Base-by-base conservation (phyloP, 2,888 invertebrate species). In the Callinectes sapidus region DNA sequence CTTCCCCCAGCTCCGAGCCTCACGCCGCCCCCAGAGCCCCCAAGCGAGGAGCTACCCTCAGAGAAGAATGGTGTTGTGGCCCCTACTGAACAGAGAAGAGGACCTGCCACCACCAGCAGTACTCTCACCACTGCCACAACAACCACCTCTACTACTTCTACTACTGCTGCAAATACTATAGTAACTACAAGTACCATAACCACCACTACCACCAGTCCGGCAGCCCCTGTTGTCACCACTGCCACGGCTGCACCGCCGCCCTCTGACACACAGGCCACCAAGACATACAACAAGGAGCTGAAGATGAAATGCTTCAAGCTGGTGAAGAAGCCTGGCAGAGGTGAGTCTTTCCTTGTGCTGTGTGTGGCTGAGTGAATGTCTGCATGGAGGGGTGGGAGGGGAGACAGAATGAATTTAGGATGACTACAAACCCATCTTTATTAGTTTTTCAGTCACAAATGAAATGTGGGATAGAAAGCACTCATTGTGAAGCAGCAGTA, bases 261-360 rank as follows among this genome's bases (percentile, higher is more conserved):
- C 86, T 92, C 77, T 66, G 93, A 93, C 39, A 91, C 93, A 54
- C 88, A 66, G 42, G 93, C 93, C 39, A 93, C 93, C 55, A 93
- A 91, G 77, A 89, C 88, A 13, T 92, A 93, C 88, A 94, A 94
- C 81, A 92, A 93, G 39, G 87, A 91, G 54, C 90, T 94, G 48
- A 92, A 90, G 35, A 48, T 94, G 77, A 48, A 77, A 23, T 93
- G 93, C 92, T 98, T 97, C 95, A 97, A 97, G 95, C 98, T 98
- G 95, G 97, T 99, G 87, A 97, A 98, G 94, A 97, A 97, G 95
- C 98, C 98, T 48, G 98, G 99, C 35, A 97, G 97, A 97, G 97
- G 97, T 97, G 96, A 96, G 92, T 71, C 39, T 23, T 16, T 55
- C 18, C 14, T 16, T 18, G 32, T 71, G 42, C 81, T 28, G 5